These are phyloP conservation scores for Mareca penelope DNA, from an alignment of 2,797 vertebrate genomes.

Conservation along the genomic window DNA sequence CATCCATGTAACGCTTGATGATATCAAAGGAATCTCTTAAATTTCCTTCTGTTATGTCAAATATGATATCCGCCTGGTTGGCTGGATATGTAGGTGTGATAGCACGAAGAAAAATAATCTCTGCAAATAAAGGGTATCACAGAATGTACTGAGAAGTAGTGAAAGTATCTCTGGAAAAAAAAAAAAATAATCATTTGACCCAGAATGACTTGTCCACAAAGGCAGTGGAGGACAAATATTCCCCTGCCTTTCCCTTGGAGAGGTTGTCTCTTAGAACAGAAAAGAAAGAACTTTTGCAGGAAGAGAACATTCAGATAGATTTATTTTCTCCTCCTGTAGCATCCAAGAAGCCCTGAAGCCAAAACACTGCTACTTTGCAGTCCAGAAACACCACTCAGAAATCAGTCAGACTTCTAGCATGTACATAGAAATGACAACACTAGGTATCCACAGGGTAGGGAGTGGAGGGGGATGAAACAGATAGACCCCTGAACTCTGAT, in stretches of 20 bases:
- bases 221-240: not conserved
- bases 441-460: not conserved
- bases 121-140: conserved; percentile 76
- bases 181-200: not conserved
- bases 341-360: not conserved
- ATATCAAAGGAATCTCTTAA: conserved; percentile 92
- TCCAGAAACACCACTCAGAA: not conserved
- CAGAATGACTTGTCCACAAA: not conserved
- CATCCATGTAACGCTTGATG: conserved; percentile 89
- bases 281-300: not conserved
- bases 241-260: no score
- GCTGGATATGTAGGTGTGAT: conserved; percentile 82
- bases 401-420: not conserved
- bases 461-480: not conserved
- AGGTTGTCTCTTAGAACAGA: not conserved
- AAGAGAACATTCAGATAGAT: not conserved
- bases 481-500: not conserved
- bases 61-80: conserved; percentile 89
- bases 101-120: conserved; percentile 95
- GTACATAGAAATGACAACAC: not conserved
- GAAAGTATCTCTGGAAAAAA: not conserved
- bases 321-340: not conserved
- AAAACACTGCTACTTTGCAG: not conserved
- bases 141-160: not conserved
- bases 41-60: conserved; percentile 94